Evolutionary conservation across 1,140 invertebrate species (phyloP), one percentile per base, ranked within the genome.

Genomic region (Trialeurodes vaporariorum): DNA sequence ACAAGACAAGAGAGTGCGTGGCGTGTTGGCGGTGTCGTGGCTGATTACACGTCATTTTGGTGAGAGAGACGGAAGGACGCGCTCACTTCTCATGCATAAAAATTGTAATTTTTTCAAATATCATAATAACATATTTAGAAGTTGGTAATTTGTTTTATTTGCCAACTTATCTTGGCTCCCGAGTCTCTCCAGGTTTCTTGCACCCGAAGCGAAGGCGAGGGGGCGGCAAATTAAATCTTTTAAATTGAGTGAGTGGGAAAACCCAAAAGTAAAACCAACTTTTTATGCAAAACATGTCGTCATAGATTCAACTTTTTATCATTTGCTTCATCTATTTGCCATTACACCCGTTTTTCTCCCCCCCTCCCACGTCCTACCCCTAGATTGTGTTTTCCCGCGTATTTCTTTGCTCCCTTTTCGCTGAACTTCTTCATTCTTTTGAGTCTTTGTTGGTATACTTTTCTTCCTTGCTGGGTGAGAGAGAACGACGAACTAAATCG

Each of bases 21-120:
- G n/a, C n/a, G n/a, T n/a, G n/a, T n/a, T n/a, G n/a, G n/a, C n/a
- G 34, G 34, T 9, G 34, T 17, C 34, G 34, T 17, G 34, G 5
- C 34, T 49, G 5, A 49, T 49, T 49, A 49, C 34, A 9, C 34
- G 34, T 49, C 34, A 49, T 17, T n/a, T n/a, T 49, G 34, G 34
- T 17, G 34, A n/a, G n/a, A n/a, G n/a, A n/a, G n/a, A n/a, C n/a
- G n/a, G n/a, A n/a, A n/a, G n/a, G n/a, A 17, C 34, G 34, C 5
- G 34, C 34, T 9, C 34, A 49, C 34, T 49, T 49, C 34, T 17
- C 34, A 17, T 17, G 34, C 34, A 17, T 49, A 49, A 49, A 49
- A 49, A 49, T 49, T 49, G 34, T 49, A 49, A 49, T 49, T 49
- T 49, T 49, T 49, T 49, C 34, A 49, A 49, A 49, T 49, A 49